phyloP scores from a whole-genome alignment of 2,797 vertebrate genomes.

The Chaunax sp. region DNA sequence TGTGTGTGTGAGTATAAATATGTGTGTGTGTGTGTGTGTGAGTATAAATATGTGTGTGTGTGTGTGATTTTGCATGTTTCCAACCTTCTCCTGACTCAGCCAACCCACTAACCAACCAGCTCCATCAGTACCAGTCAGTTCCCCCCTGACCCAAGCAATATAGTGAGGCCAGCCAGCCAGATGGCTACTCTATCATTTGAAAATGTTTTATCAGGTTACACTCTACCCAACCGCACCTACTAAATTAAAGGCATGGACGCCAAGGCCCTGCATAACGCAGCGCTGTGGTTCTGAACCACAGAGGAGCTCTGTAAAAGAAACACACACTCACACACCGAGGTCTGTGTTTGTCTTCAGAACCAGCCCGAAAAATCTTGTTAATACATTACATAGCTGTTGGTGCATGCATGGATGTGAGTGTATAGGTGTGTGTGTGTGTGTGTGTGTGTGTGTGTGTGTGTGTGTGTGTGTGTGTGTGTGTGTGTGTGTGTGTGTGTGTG shows the following conservation, averaged over 20 bases:
- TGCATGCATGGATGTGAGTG: slow-evolving; percentile 33
- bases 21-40: slow-evolving; percentile 14
- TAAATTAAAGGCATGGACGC: slow-evolving; percentile 84
- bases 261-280: slow-evolving; percentile 69
- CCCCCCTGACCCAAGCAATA: slow-evolving; percentile 64
- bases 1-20: no score
- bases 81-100: slow-evolving; percentile 59
- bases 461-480: no score
- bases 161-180: slow-evolving; percentile 70
- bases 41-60: no score
- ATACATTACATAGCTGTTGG: slow-evolving; percentile 61
- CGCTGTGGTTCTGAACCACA: slow-evolving; percentile 70
- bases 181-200: slow-evolving; percentile 85
- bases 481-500: no score
- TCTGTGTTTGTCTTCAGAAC: slow-evolving; percentile 72
- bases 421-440: background rate
- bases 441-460: no score
- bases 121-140: slow-evolving; percentile 65
- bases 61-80: slow-evolving; percentile 64
- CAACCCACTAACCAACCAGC: slow-evolving; percentile 68
- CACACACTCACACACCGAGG: slow-evolving; percentile 42
- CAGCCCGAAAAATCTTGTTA: slow-evolving; percentile 50
- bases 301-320: slow-evolving; percentile 74
- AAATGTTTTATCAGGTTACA: slow-evolving; percentile 85
- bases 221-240: slow-evolving; percentile 74